phyloP scores from a whole-genome alignment of 2,797 vertebrate species.

The Pangasius sanitwongsei region DNA sequence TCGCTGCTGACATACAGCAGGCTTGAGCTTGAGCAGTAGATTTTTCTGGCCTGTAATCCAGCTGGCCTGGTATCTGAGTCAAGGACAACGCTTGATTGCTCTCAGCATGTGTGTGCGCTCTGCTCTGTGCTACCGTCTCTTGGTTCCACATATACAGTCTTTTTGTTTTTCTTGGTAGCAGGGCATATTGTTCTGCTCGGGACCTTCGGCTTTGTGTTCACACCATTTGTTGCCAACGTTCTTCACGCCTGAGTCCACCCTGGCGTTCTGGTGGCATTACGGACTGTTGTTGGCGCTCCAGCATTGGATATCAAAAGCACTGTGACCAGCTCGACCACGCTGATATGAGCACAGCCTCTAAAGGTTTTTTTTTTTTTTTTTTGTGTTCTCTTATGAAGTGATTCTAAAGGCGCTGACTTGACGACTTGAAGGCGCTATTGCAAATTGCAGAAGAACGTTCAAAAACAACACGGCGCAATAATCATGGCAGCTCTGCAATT shows the following conservation, averaged over 20 bases:
- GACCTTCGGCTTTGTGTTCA: not conserved
- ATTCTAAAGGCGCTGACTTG: not conserved
- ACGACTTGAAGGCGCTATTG: not conserved
- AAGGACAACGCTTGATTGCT: conserved; percentile 16
- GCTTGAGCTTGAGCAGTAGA: conserved; percentile 7
- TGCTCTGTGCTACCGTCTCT: not conserved
- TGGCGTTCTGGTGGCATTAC: not conserved
- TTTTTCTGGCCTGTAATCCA: conserved; percentile 12
- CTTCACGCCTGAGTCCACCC: not conserved
- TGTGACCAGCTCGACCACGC: not conserved
- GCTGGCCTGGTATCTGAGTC: conserved; percentile 20
- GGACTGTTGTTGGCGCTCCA: not conserved
- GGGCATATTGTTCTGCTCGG: not conserved
- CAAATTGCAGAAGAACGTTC: not conserved
- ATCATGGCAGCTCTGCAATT: not conserved
- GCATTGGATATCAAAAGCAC: conserved; percentile 8
- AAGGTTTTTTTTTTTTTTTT: not conserved
- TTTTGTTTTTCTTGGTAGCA: conserved; percentile 15
- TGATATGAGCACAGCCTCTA: not conserved
- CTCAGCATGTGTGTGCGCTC: not conserved
- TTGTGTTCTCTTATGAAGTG: not conserved
- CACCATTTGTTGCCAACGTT: not conserved
- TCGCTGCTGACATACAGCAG: conserved; percentile 5
- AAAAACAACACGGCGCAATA: not conserved
- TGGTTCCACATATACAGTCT: not conserved